These are phyloP conservation scores for Toxostoma redivivum DNA, from an alignment of 2,113 vertebrate genomes.

Conservation along the genomic window DNA sequence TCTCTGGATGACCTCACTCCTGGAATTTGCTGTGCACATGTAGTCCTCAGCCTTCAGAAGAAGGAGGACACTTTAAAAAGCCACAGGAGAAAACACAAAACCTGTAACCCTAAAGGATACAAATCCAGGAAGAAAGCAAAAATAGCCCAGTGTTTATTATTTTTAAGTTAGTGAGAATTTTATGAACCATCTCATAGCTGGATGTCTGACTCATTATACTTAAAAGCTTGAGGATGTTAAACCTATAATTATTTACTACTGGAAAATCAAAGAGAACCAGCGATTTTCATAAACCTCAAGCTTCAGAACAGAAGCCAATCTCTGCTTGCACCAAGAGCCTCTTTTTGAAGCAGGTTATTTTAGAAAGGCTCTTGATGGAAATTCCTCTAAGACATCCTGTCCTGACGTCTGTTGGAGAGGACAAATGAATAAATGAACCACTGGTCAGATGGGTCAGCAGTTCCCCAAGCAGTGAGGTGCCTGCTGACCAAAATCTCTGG, in stretches of 20 bases:
- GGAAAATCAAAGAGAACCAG: slow-evolving; percentile 54
- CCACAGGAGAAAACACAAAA: neutral
- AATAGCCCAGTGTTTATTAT: slow-evolving; percentile 23
- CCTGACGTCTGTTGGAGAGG: neutral
- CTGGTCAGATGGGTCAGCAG: neutral
- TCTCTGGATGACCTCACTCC: neutral
- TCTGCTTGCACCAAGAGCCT: neutral
- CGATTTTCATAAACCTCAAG: slow-evolving; percentile 41
- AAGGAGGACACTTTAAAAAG: neutral
- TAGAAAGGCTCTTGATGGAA: neutral
- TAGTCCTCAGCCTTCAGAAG: neutral
- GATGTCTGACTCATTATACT: slow-evolving; percentile 17
- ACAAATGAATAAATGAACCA: neutral
- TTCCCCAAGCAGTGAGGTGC: neutral
- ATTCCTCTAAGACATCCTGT: neutral
- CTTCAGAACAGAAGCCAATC: slow-evolving; percentile 31
- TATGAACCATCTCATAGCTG: neutral
- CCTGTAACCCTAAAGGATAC: neutral
- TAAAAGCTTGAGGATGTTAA: slow-evolving; percentile 44
- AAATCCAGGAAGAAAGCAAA: slow-evolving; percentile 26
- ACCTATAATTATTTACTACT: slow-evolving; percentile 38
- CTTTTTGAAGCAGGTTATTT: slow-evolving; percentile 41
- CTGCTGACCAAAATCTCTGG: neutral
- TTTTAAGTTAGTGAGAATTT: slow-evolving; percentile 27
- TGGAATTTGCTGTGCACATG: neutral